Percentiles rank a stretch among this genome's conserved stretches.
phyloP scores from a whole-genome alignment of 2,797 vertebrate genomes.

The Paramormyrops hopkinsi region DNA sequence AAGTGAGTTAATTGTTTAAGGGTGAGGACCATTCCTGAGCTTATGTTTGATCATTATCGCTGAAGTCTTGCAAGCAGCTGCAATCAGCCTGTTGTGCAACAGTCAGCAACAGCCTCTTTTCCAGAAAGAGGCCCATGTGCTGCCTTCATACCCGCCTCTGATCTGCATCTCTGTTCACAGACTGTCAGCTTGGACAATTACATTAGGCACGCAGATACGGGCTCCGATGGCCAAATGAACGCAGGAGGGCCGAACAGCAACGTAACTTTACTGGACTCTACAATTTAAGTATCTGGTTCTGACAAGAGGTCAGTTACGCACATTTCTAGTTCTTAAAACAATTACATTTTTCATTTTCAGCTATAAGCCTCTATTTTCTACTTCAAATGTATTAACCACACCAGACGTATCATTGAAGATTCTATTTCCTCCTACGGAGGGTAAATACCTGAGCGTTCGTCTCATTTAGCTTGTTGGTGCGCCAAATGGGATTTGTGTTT shows the following conservation, averaged over 20 bases:
- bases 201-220: neutral
- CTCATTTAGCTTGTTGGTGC: neutral
- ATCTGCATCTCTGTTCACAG: neutral
- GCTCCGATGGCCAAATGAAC: neutral
- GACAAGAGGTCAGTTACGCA: neutral
- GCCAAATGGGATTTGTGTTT: neutral
- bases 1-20: neutral
- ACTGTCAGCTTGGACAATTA: neutral
- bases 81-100: constrained; percentile 4
- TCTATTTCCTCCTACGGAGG: neutral
- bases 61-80: constrained; percentile 12
- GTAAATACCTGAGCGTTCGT: neutral
- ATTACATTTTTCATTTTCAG: neutral
- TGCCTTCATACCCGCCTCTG: neutral
- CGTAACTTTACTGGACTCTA: neutral
- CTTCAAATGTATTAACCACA: neutral
- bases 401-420: neutral
- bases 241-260: neutral
- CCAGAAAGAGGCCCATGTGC: neutral
- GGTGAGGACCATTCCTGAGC: neutral
- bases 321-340: neutral
- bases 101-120: neutral
- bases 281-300: neutral
- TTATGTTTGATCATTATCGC: neutral
- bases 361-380: neutral